Evolutionary conservation across 2,797 vertebrate species (phyloP).

Genomic region (Perodicticus potto): DNA sequence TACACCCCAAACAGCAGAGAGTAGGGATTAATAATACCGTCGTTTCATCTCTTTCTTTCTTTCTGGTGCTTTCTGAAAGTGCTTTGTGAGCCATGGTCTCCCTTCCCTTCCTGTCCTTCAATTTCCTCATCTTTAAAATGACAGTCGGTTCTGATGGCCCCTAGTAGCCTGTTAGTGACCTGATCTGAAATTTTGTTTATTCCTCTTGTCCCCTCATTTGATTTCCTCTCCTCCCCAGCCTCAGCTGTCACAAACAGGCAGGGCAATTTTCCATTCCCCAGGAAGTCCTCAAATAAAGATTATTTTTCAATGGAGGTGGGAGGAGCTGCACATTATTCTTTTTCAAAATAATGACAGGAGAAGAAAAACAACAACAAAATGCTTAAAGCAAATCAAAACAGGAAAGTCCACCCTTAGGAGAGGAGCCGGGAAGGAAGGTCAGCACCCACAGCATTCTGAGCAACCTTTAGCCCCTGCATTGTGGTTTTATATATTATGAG

Average conservation of each 20-base stretch:
- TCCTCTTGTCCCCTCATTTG: not conserved
- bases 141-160: not conserved
- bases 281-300: conserved; percentile 70
- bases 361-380: conserved; percentile 43
- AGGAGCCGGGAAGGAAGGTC: conserved; percentile 50
- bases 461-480: conserved; percentile 22
- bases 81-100: not conserved
- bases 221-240: conserved; percentile 43
- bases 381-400: conserved; percentile 66
- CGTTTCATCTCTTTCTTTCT: not conserved
- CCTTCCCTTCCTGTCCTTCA: not conserved
- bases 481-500: conserved; percentile 64
- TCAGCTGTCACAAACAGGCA: conserved; percentile 47
- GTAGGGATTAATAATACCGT: not conserved
- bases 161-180: not conserved
- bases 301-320: conserved; percentile 51
- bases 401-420: conserved; percentile 62
- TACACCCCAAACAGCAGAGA: not conserved
- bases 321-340: conserved; percentile 23
- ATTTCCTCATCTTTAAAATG: conserved; percentile 15
- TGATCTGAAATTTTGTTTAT: not conserved
- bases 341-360: conserved; percentile 65
- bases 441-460: conserved; percentile 34
- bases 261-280: conserved; percentile 57
- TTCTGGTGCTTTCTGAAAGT: not conserved